phyloP scores from a whole-genome alignment of 2,113 vertebrate genomes.

The Hippopotamus amphibius region DNA sequence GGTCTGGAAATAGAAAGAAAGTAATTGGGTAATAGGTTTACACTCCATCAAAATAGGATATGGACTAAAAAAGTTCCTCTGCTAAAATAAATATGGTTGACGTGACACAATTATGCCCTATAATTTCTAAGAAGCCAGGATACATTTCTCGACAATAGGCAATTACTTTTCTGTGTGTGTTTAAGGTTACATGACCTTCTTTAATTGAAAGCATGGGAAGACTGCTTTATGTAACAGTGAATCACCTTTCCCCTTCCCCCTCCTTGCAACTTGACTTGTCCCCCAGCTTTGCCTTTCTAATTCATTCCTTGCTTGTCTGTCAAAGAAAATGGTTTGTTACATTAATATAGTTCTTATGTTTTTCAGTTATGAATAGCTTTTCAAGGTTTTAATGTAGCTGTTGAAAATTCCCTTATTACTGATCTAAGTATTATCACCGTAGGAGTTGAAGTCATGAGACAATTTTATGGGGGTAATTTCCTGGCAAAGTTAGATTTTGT shows the following conservation, averaged over 20 bases:
- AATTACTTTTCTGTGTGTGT: constrained; percentile 62
- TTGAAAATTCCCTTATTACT: constrained; percentile 87
- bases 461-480: constrained; percentile 87
- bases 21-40: not conserved
- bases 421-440: constrained; percentile 88
- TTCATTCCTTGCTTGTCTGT: constrained; percentile 77
- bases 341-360: constrained; percentile 84
- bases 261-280: constrained; percentile 39
- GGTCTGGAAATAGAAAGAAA: not conserved
- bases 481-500: constrained; percentile 86
- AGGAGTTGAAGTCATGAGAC: constrained; percentile 86
- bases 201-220: constrained; percentile 69
- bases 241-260: constrained; percentile 69
- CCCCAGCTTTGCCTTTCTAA: constrained; percentile 77
- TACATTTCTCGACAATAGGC: constrained; percentile 57
- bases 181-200: constrained; percentile 64
- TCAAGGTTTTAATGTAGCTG: constrained; percentile 86
- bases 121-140: constrained; percentile 69
- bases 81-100: constrained; percentile 44
- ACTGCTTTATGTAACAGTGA: constrained; percentile 74
- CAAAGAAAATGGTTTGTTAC: constrained; percentile 81
- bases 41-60: not conserved
- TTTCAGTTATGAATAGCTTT: constrained; percentile 83
- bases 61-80: constrained; percentile 6
- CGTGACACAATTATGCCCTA: constrained; percentile 26